phyloP scores from a whole-genome alignment of 2,113 vertebrate genomes.

The Chaetops frenatus region DNA sequence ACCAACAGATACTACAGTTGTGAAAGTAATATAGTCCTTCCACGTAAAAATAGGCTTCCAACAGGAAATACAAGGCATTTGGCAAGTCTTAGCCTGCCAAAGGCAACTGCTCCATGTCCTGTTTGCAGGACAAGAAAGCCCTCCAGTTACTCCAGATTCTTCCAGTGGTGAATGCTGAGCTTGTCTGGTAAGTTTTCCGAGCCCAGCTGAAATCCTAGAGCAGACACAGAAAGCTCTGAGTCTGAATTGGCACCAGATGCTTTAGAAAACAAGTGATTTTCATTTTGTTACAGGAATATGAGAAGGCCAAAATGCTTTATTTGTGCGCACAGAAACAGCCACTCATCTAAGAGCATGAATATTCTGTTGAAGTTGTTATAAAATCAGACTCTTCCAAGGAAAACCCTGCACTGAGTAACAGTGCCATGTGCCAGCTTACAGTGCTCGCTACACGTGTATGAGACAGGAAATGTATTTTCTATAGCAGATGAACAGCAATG shows the following conservation, averaged over 20 bases:
- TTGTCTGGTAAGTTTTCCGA: constrained; percentile 23
- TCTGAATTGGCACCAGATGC: constrained; percentile 27
- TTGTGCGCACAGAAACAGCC: constrained; percentile 27
- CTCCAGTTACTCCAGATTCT: background rate
- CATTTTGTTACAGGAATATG: background rate
- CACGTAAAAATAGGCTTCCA: background rate
- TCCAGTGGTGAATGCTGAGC: constrained; percentile 30
- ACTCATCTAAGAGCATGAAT: constrained; percentile 2
- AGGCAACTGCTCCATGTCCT: constrained; percentile 18
- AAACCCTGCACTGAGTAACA: background rate
- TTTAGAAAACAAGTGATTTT: constrained; percentile 27
- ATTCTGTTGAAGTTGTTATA: background rate
- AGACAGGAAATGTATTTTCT: background rate
- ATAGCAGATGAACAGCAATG: background rate
- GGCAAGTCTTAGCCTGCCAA: background rate
- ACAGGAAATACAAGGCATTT: constrained; percentile 32
- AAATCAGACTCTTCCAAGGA: constrained; percentile 1
- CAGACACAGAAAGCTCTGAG: constrained; percentile 46
- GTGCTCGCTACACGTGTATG: background rate
- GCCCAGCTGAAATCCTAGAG: constrained; percentile 4
- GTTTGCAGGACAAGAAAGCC: constrained; percentile 42
- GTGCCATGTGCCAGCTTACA: background rate
- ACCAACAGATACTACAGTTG: background rate
- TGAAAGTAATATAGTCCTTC: background rate
- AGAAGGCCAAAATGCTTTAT: constrained; percentile 8